phyloP scores from a whole-genome alignment of 2,113 vertebrate genomes.

The Macaca nemestrina region DNA sequence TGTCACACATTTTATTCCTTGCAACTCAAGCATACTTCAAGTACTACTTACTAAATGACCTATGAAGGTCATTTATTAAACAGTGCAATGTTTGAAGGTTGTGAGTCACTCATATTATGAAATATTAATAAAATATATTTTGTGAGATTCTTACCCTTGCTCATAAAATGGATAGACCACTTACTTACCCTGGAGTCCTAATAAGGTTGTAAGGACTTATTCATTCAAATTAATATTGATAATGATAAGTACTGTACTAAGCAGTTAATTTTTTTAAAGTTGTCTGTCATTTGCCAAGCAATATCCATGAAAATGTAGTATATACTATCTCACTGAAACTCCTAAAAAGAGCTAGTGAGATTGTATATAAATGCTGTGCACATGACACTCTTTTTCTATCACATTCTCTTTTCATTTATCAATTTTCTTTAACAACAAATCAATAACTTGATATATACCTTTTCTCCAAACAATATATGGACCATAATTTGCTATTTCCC shows the following conservation, averaged over 20 bases:
- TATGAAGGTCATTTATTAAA: not conserved
- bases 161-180: not conserved
- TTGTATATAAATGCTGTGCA: not conserved
- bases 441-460: not conserved
- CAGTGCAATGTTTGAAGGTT: not conserved
- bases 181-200: not conserved
- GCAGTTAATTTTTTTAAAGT: not conserved
- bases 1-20: conserved; percentile 7
- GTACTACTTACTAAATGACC: conserved; percentile 8
- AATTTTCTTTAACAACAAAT: not conserved
- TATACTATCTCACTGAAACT: not conserved
- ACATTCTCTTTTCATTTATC: not conserved
- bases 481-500: not conserved
- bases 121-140: conserved; percentile 32
- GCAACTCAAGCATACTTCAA: not conserved
- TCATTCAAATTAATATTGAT: not conserved
- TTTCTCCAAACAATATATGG: not conserved
- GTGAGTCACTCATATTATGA: not conserved
- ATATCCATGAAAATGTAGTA: not conserved
- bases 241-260: not conserved
- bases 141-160: not conserved
- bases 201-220: not conserved
- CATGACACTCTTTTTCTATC: not conserved
- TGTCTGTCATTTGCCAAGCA: not conserved
- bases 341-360: not conserved